phyloP scores from a whole-genome alignment of 1,140 invertebrate species.

The Phthorimaea operculella region DNA sequence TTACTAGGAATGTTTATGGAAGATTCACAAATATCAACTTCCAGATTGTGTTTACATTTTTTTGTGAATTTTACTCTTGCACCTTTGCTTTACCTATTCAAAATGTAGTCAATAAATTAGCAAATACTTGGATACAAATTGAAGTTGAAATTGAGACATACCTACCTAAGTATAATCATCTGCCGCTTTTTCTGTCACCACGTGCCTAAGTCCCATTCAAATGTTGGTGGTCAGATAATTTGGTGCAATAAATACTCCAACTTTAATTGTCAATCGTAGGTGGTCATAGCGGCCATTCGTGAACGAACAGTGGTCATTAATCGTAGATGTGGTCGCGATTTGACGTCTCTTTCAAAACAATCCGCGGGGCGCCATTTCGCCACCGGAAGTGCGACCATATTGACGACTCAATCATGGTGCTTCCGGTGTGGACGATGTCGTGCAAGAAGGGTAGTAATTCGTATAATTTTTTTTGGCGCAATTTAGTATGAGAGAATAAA shows the following conservation, averaged over 20 bases:
- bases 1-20: too few species aligned
- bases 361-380: conserved; percentile 48
- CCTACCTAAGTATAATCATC: not conserved
- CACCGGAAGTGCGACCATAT: conserved; percentile 42
- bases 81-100: too few species aligned
- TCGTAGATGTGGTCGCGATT: conserved; percentile 23
- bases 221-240: not conserved
- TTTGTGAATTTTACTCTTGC: too few species aligned
- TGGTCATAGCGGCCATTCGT: not conserved
- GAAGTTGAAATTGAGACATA: not conserved
- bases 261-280: not conserved
- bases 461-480: too few species aligned
- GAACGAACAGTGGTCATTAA: conserved; percentile 54
- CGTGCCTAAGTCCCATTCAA: not conserved
- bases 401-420: conserved; percentile 48
- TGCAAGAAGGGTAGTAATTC: not conserved
- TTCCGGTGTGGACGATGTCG: conserved; percentile 23
- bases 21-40: too few species aligned
- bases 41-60: too few species aligned
- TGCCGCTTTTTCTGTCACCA: not conserved
- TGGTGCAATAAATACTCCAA: not conserved
- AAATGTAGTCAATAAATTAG: too few species aligned
- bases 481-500: too few species aligned
- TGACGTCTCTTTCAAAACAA: conserved; percentile 62
- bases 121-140: too few species aligned